Conservation (phyloP, 2,113 vertebrate genomes). For the Silurus asotus region DNA sequence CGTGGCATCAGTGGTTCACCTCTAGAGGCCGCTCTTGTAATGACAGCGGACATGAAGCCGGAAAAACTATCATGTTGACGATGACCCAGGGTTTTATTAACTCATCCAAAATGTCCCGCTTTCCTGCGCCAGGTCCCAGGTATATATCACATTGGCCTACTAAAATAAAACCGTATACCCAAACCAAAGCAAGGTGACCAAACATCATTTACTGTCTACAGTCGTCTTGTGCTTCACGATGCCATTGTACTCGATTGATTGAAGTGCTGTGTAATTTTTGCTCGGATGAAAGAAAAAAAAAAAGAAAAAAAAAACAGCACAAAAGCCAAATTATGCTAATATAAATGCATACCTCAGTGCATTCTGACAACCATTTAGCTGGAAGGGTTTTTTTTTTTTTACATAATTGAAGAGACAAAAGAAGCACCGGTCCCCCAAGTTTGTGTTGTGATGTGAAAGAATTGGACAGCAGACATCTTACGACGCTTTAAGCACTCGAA, state of each 20-base stretch:
- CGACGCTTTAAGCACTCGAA: slow-evolving; percentile 27
- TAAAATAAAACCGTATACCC: too few relatives aligned
- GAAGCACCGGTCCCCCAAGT: neutral
- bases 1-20: too few relatives aligned
- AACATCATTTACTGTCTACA: too few relatives aligned
- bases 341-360: neutral
- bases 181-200: too few relatives aligned
- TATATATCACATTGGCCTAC: too few relatives aligned
- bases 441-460: neutral
- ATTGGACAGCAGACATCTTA: slow-evolving; percentile 11
- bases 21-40: too few relatives aligned
- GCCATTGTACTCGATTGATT: neutral
- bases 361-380: neutral
- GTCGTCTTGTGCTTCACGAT: neutral
- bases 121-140: too few relatives aligned
- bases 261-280: neutral
- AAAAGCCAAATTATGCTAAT: slow-evolving; percentile 8
- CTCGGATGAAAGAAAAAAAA: neutral
- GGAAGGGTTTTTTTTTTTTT: neutral
- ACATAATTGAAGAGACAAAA: slow-evolving; percentile 11
- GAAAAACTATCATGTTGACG: too few relatives aligned
- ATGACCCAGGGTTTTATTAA: too few relatives aligned
- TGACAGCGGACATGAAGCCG: too few relatives aligned
- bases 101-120: too few relatives aligned
- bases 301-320: neutral